These are phyloP conservation scores for Eupeodes latifasciatus DNA, from an alignment of 2,888 invertebrate genomes.

Conservation along the genomic window DNA sequence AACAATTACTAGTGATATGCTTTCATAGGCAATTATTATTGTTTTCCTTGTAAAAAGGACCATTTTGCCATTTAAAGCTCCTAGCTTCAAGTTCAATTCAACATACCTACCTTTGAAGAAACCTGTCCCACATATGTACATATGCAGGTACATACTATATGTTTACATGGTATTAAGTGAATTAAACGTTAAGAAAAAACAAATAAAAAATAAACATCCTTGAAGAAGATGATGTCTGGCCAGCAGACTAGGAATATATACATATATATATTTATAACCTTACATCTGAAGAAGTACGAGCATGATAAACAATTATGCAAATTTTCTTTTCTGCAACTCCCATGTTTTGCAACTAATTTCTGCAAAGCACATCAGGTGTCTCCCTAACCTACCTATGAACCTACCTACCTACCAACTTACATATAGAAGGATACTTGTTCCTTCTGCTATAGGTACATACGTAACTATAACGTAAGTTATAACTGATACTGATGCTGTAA, in stretches of 20 bases:
- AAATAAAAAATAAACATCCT: not conserved
- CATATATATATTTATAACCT: not conserved
- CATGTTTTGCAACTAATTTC: slow-evolving; percentile 9
- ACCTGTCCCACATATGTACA: not conserved
- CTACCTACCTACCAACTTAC: not conserved
- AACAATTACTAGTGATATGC: no score
- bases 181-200: not conserved
- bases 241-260: not conserved
- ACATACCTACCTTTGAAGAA: no score
- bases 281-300: slow-evolving; percentile 4
- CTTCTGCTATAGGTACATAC: no score
- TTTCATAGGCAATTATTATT: no score
- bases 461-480: no score
- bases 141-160: not conserved
- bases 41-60: no score
- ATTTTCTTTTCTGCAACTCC: not conserved
- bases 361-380: slow-evolving; percentile 19
- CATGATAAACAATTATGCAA: slow-evolving; percentile 36
- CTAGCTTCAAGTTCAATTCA: no score
- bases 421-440: no score
- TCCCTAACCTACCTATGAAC: not conserved
- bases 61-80: no score
- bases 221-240: not conserved
- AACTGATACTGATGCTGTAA: not conserved
- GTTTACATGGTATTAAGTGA: not conserved